These are phyloP conservation scores for Solenodon paradoxus DNA, from an alignment of 2,113 vertebrate species.

Conservation along the genomic window DNA sequence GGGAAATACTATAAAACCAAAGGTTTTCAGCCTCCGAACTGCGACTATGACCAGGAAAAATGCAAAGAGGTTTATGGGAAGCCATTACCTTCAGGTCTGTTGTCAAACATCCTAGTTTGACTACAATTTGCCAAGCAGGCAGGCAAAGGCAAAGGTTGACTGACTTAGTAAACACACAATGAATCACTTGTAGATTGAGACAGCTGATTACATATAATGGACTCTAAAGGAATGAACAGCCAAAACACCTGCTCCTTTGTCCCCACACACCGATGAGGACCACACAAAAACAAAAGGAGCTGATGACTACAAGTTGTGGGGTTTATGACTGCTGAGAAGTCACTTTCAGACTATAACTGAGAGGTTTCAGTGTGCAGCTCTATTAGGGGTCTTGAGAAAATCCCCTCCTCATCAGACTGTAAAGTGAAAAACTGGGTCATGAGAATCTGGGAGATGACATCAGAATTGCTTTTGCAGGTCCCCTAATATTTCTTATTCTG, in stretches of 20 bases:
- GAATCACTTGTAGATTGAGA: background rate
- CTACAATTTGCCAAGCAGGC: background rate
- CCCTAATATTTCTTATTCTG: background rate
- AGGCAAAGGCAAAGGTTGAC: background rate
- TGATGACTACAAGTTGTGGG: background rate
- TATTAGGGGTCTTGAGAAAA: background rate
- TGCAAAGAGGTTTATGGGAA: background rate
- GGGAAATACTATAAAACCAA: background rate
- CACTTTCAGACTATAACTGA: background rate
- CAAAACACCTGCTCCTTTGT: background rate
- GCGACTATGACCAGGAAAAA: background rate
- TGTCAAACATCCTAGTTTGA: background rate
- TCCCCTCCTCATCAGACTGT: background rate
- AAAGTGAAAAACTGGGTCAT: background rate
- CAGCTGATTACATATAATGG: background rate
- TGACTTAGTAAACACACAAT: background rate
- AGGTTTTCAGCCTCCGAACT: background rate
- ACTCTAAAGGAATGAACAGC: background rate
- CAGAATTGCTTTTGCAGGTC: background rate
- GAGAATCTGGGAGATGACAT: background rate
- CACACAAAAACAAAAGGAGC: background rate
- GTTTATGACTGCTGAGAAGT: background rate
- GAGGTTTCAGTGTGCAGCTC: background rate
- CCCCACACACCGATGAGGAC: background rate
- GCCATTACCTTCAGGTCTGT: background rate